These are phyloP conservation scores for Trachops cirrhosus DNA, from an alignment of 2,797 vertebrate species.

Conservation along the genomic window DNA sequence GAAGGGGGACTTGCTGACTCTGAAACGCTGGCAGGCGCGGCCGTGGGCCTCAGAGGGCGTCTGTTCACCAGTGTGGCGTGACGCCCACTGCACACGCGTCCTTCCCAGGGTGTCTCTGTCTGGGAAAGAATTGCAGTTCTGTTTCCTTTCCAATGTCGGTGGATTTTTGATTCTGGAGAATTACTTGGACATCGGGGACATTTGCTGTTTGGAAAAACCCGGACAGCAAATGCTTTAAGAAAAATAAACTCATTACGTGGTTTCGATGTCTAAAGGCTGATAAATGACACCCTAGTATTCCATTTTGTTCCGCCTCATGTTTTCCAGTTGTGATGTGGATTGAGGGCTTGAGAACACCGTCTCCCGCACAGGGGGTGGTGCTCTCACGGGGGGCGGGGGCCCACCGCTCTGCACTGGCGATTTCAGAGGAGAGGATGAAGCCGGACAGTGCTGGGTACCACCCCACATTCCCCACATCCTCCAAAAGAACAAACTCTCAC, in stretches of 20 bases:
- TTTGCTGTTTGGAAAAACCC: slow-evolving; percentile 18
- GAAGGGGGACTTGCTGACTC: not conserved
- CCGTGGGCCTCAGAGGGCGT: not conserved
- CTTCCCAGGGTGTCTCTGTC: not conserved
- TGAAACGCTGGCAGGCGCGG: not conserved
- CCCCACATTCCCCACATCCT: not conserved
- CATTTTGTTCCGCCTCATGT: not conserved
- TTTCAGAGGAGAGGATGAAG: not conserved
- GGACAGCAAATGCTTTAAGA: not conserved
- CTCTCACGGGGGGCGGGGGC: not conserved
- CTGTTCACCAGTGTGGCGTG: not conserved
- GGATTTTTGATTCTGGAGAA: slow-evolving; percentile 13
- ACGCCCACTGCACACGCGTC: not conserved
- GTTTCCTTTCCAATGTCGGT: not conserved
- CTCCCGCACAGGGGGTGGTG: too few species aligned
- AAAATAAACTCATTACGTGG: not conserved
- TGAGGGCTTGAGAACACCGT: not conserved
- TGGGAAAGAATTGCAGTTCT: not conserved
- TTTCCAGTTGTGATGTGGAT: not conserved
- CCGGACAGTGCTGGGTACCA: fast-evolving
- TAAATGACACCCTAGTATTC: not conserved
- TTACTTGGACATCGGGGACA: slow-evolving; percentile 27
- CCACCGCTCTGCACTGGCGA: not conserved
- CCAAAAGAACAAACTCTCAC: not conserved
- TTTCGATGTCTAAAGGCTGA: not conserved